Base-by-base conservation (phyloP, 2,113 vertebrate genomes). In the Aegypius monachus region DNA sequence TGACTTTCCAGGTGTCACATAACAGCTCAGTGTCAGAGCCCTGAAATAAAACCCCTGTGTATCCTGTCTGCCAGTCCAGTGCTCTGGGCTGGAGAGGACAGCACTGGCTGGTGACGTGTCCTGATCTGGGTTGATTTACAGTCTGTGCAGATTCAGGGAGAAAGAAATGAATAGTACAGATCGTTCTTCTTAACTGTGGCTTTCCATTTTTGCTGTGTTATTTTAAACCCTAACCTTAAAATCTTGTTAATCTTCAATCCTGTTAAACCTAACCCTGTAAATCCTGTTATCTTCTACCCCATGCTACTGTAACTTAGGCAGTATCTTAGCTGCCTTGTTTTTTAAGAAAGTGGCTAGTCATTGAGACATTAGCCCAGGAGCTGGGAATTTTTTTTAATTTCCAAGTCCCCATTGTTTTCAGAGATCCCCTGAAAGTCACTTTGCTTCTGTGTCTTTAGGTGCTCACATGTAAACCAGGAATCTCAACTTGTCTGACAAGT, bases 261-360 rank as follows among this genome's bases (percentile, higher is more conserved):
- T 85, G 65, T 61, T 93, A 94, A 93, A 96, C 27, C 61, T 82
- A 89, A 77, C 81, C 34, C 62, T 91, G 62, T 65, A 95, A 94
- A 93, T 96, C 56, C 45, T 79, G 61, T 91, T 95, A 72, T 95
- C 55, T 82, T 91, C 58, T 91, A 47, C 45, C 50, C 50, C 15
- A 32, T 42, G 17, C 32, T 70, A 2, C 5, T 85, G 58, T 38
- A 47, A 79, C 34, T 70, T 65, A 40, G 58, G 58, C n/a, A 70
- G 52, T 65, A 11, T 55, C 22, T 82, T 58, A 55, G 52, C 56
- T 90, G 53, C 27, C 36, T 65, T 55, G 29, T 89, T 61, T 29
- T 71, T 89, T 84, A 56, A 73, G 45, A 50, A 79, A 78, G 48
- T 34, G 18, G 16, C 27, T 34, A 25, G 6, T 53, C 1, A 1